Evolutionary conservation across 2,797 vertebrate species (phyloP), one percentile per base, ranked within the genome.

Genomic region (Lepus oiostolus): DNA sequence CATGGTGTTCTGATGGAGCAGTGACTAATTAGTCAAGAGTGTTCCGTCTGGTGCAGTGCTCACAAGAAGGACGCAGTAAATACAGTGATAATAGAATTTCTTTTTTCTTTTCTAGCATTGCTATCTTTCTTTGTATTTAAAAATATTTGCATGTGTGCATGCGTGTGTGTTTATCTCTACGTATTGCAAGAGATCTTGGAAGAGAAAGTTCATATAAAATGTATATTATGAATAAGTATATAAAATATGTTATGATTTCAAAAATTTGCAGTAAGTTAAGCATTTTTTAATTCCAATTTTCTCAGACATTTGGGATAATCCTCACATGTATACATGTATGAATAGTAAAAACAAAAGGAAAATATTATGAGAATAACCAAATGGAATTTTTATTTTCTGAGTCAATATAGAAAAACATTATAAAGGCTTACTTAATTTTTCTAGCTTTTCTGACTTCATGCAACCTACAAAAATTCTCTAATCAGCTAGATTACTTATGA

Each of bases 401-500:
- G 96, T 87, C 26, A 82, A 42, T 95, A 75, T 83, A 77, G 89
- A 35, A 77, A 95, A 87, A 68, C 72, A 96, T 90, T 28, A 7
- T 52, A 26, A 74, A 38, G 22, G 65, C 38, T 97, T 89, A 93
- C 76, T 42, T 96, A 47, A 26, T 95, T 97, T 80, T 93, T 65
- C 35, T 16, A 72, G 24, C 26, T 81, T 3, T 35, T 72, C 63
- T 96, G 22, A 77, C 76, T 85, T 50, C 50, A 50, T 96, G 93
- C 17, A 90, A 93, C 12, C 85, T 1, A 1, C 2, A 81, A 21
- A 77, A 95, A 83, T 88, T 28, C 22, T 97, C 96, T 97, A 96
- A 97, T 97, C 74, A 0, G 0, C 96, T 88, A 88, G 7, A 1
- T 82, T 65, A 93, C 96, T 97, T 92, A 28, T 91, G 94, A 95